A percentile compares a stretch with the other conserved stretches of the same genome.
These are phyloP conservation scores for Zosterops japonicus DNA, from an alignment of 2,113 vertebrate genomes.

Conservation along the genomic window DNA sequence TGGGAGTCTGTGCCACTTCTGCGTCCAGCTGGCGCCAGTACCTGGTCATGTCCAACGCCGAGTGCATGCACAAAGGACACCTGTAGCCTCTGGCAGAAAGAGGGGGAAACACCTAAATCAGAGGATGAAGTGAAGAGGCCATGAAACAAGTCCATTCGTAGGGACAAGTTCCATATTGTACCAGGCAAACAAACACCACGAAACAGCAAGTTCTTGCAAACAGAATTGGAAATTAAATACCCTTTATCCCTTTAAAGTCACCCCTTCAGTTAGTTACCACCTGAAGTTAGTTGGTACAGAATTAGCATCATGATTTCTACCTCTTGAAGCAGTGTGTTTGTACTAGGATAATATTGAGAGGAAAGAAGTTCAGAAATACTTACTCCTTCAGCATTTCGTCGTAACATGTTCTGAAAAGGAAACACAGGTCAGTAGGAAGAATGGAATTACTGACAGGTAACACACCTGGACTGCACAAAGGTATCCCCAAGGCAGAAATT, in stretches of 20 bases:
- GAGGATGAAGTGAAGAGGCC: neutral
- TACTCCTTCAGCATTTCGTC: constrained; percentile 84
- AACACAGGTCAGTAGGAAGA: neutral
- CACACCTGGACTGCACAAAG: neutral
- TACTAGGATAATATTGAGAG: neutral
- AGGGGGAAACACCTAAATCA: neutral
- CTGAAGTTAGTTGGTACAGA: neutral
- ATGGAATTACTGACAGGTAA: neutral
- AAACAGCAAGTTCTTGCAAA: neutral
- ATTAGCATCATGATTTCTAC: accelerated
- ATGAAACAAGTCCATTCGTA: neutral
- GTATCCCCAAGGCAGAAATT: neutral
- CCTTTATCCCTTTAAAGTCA: neutral
- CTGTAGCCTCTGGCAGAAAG: constrained; percentile 82
- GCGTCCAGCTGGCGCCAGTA: constrained; percentile 87
- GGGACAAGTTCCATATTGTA: neutral
- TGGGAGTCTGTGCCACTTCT: constrained; percentile 87
- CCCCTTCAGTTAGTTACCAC: no score
- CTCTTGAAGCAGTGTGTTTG: neutral
- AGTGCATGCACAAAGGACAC: constrained; percentile 94
- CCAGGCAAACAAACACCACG: neutral
- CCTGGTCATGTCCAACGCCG: constrained; percentile 83
- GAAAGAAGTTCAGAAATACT: constrained; percentile 44
- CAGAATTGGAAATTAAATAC: neutral
- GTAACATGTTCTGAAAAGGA: constrained; percentile 87